Base-by-base conservation (phyloP, 92 coral and sea anemone genomes). In the Umimayanthus kanabou region DNA sequence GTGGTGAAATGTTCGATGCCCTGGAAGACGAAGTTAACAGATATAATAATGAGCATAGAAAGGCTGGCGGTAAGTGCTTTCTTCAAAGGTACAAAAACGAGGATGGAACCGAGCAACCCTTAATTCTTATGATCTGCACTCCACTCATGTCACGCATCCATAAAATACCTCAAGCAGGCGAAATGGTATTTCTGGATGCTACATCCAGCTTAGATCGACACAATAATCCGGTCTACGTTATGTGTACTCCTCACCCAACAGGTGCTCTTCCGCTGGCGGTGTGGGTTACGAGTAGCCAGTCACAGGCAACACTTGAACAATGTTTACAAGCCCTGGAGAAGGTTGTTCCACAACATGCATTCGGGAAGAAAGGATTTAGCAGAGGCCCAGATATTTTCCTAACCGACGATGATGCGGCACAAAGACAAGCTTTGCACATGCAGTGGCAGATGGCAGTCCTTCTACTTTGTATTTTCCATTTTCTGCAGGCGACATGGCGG, bases 401-500 rank as follows among this genome's bases (percentile, higher is more conserved):
- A 42, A 42, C 47, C 64, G 33, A 47, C 82, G 9, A 66, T 83
- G 74, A 77, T 92, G 85, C 91, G 25, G 85, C 45, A 50, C 86
- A 92, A 37, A 90, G 91, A 37, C 85, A 88, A 29, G 90, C 90
- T 53, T 79, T 93, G 6, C 45, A 53, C 57, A 14, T 2, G 0
- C 83, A 73, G 72, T 90, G 93, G 95, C 82, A 88, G 13, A 74
- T n/a, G 23, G 80, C 87, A 81, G 61, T 73, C 65, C 90, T 81
- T 29, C 71, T 93, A 37, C 72, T 90, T 1, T 93, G 93, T 39
- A 90, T 88, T 64, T 93, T 88, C 47, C 92, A 90, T 61, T 90
- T 93, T 65, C 23, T 88, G 69, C 93, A 93, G 79, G 93, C 92
- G 53, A 81, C 85, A 79, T 90, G 95, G 90, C 61, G 89, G 77